phyloP scores from a whole-genome alignment of 2,888 invertebrate species.

The Epicampocera succincta region DNA sequence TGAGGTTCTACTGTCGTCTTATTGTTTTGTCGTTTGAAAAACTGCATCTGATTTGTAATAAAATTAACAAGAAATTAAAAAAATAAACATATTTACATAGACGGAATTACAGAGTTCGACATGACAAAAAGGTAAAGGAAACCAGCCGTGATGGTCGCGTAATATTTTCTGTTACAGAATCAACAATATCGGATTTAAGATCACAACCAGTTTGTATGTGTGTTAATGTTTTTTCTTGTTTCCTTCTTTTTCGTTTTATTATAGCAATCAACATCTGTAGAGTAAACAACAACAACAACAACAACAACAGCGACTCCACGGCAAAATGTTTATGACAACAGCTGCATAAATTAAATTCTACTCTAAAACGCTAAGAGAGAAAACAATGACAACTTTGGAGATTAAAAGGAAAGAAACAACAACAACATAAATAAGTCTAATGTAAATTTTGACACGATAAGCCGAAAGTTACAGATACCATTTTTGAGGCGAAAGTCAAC shows the following conservation, averaged over 20 bases:
- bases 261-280: constrained; percentile 24
- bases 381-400: constrained; percentile 18
- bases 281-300: constrained; percentile 23
- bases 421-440: constrained; percentile 15
- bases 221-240: constrained; percentile 1
- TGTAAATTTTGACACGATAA: constrained; percentile 12
- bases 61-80: constrained; percentile 10
- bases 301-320: not conserved
- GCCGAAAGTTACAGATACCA: too few relatives aligned
- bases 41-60: constrained; percentile 27
- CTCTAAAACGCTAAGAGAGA: constrained; percentile 3
- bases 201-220: constrained; percentile 35
- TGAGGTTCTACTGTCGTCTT: constrained; percentile 6
- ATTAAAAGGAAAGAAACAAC: constrained; percentile 11
- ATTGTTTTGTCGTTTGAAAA: constrained; percentile 30
- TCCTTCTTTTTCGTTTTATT: not conserved
- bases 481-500: too few relatives aligned
- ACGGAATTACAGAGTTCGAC: constrained; percentile 1
- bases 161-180: not conserved
- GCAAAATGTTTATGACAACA: constrained; percentile 46
- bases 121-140: constrained; percentile 8
- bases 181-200: constrained; percentile 34
- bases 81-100: not conserved
- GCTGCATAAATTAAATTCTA: constrained; percentile 57
- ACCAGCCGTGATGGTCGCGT: constrained; percentile 2